Evolutionary conservation across 2,797 vertebrate species (phyloP), one percentile per base, ranked within the genome.

Genomic region (Anas georgica): DNA sequence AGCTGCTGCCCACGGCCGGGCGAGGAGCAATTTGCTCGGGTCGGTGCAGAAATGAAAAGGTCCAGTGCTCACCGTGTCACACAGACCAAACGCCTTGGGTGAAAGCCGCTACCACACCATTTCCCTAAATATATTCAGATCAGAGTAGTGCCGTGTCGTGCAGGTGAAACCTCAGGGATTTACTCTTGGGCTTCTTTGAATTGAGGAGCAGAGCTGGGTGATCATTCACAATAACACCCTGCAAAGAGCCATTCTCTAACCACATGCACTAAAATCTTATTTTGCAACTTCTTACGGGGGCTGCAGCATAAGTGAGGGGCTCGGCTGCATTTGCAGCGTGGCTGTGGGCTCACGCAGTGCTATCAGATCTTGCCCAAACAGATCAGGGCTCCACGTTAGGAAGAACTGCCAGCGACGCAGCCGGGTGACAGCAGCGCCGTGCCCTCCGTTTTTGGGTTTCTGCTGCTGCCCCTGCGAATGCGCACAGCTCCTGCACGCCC

Each of bases 391-490:
- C 35, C 3, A 4, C 14, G 12, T 11, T 41, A 72, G 79, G 83
- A 46, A 29, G 70, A 52, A 50, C 15, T 12, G 8, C 52, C 50
- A 73, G 88, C 29, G 45, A 6, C 0, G 0, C 2, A 2, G 14
- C 16, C 16, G 50, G 50, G 33, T 9, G 76, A 25, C 20, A 22
- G 55, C n/a, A 50, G 64, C 35, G 50, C 46, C 5, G 4, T 0
- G 4, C 18, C 31, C 28, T 10, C 83, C 22, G 4, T 22, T 5
- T 63, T 67, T 12, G 73, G 60, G 41, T 31, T 68, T 21, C 45
- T 31, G 37, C 70, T 14, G 35, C 41, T 13, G 62, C 58, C 92
- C 39, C 54, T 45, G 7, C 10, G 7, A 12, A 15, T 0, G 0
- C 2, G 1, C 11, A 6, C 37, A 28, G 41, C n/a, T 58, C 15